Conservation (phyloP, 2,797 vertebrate genomes). For the Chelonia mydas region DNA sequence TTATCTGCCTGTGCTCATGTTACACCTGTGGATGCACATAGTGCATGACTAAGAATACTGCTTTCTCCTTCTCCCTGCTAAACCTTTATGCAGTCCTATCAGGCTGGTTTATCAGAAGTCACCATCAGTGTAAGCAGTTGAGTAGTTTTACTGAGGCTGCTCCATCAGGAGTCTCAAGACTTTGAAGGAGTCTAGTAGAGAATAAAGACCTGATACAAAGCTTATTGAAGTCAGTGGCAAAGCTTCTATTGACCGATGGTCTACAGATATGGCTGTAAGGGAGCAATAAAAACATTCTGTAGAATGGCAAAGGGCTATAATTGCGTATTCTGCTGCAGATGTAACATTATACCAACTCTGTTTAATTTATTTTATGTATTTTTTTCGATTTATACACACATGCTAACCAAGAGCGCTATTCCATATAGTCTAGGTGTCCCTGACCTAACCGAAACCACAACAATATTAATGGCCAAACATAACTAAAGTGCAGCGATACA, state of each 20-base stretch:
- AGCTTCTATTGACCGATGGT: not conserved
- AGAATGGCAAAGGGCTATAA: too few relatives aligned
- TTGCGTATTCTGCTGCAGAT: not conserved
- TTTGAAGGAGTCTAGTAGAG: not conserved
- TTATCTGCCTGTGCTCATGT: not conserved
- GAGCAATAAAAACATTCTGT: not conserved
- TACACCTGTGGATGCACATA: not conserved
- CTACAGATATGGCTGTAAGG: not conserved
- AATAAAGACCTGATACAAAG: not conserved
- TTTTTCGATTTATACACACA: accelerated
- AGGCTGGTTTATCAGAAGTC: not conserved
- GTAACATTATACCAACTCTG: not conserved
- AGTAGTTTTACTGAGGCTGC: not conserved
- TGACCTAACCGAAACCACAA: not conserved
- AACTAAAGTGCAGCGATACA: too few relatives aligned
- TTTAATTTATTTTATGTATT: not conserved
- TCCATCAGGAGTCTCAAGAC: not conserved
- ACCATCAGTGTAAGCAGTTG: not conserved
- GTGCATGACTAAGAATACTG: not conserved
- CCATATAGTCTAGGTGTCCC: not conserved
- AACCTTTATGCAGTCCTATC: not conserved
- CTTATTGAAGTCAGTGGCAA: too few relatives aligned
- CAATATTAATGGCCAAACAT: not conserved
- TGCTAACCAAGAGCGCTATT: not conserved
- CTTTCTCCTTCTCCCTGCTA: not conserved